Percentiles rank a stretch among this genome's conserved stretches.
Conservation (phyloP, 1,140 invertebrate species). For the Drepana arcuata region DNA sequence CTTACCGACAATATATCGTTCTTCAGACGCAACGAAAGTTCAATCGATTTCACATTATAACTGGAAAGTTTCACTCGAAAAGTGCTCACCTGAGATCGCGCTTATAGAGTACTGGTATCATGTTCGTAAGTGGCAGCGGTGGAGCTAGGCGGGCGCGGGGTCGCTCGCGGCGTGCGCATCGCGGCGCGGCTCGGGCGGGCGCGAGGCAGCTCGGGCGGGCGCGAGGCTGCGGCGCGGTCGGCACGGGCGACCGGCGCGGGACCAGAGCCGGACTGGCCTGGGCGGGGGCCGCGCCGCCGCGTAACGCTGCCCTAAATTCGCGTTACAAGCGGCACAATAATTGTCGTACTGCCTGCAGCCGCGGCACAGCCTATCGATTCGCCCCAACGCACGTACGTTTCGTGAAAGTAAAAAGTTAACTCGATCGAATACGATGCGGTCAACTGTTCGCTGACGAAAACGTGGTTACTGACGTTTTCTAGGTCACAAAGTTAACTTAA, state of each 20-base stretch:
- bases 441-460: conserved; percentile 35
- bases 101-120: conserved; percentile 14
- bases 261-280: conserved; percentile 15
- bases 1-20: conserved; percentile 31
- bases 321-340: conserved; percentile 61
- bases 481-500: conserved; percentile 54
- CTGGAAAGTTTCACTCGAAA: conserved; percentile 22
- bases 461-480: conserved; percentile 43
- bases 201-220: conserved; percentile 14
- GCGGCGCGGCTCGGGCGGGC: conserved; percentile 8
- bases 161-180: conserved; percentile 9
- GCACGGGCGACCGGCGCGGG: conserved; percentile 14
- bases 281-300: conserved; percentile 37
- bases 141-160: conserved; percentile 8
- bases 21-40: conserved; percentile 19
- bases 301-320: conserved; percentile 64
- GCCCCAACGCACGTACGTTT: conserved; percentile 32
- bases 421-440: conserved; percentile 60
- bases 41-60: conserved; percentile 33
- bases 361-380: conserved; percentile 63
- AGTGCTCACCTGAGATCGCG: conserved; percentile 23
- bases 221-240: conserved; percentile 9
- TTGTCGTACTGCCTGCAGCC: conserved; percentile 62
- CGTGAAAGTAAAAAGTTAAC: conserved; percentile 68
- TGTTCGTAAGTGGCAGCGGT: conserved; percentile 9